These are phyloP conservation scores for Andrena camellia DNA, from an alignment of 2,888 invertebrate genomes.

Conservation along the genomic window DNA sequence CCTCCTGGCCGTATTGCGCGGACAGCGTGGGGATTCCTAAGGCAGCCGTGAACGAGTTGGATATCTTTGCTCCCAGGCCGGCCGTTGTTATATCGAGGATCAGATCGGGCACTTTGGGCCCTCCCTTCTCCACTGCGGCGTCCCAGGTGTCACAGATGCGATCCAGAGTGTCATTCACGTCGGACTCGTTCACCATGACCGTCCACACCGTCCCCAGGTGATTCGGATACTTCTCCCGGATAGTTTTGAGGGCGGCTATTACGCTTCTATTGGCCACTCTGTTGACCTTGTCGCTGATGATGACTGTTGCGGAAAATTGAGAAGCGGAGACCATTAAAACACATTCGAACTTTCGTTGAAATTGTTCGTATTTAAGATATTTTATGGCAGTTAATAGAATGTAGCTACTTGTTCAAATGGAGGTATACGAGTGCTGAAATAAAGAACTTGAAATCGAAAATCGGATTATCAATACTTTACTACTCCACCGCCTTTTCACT, in stretches of 20 bases:
- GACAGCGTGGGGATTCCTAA: slow-evolving; percentile 93
- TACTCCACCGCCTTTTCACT: too few relatives aligned
- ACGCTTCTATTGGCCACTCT: slow-evolving; percentile 79
- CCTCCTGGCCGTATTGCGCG: slow-evolving; percentile 94
- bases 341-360: not conserved
- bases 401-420: too few relatives aligned
- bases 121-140: slow-evolving; percentile 84
- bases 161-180: slow-evolving; percentile 74
- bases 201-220: slow-evolving; percentile 75
- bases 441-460: too few relatives aligned
- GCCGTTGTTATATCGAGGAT: slow-evolving; percentile 93
- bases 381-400: too few relatives aligned
- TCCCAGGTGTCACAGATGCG: slow-evolving; percentile 79
- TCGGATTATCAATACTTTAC: too few relatives aligned
- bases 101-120: slow-evolving; percentile 90
- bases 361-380: too few relatives aligned
- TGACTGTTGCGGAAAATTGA: slow-evolving; percentile 68
- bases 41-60: slow-evolving; percentile 93
- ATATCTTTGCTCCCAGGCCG: slow-evolving; percentile 93
- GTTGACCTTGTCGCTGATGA: slow-evolving; percentile 79
- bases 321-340: not conserved
- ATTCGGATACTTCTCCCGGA: slow-evolving; percentile 73
- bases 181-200: slow-evolving; percentile 75
- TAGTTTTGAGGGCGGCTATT: slow-evolving; percentile 72
- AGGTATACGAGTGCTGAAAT: too few relatives aligned